A percentile compares a stretch with the other conserved stretches of the same genome.
phyloP scores from a whole-genome alignment of 1,140 invertebrate genomes.

The Procambarus clarkii region DNA sequence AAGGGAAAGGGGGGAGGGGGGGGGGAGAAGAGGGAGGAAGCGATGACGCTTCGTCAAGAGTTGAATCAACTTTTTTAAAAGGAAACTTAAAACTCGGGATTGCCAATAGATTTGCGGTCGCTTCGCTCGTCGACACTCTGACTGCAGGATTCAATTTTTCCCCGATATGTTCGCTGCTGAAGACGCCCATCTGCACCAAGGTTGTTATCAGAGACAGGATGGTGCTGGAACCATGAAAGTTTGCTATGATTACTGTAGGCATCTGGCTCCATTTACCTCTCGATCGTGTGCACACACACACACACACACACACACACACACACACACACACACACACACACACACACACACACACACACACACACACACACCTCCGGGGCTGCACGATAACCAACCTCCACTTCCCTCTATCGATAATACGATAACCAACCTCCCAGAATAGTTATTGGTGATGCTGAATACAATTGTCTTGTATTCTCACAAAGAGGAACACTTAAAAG shows the following conservation, averaged over 20 bases:
- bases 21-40: not conserved
- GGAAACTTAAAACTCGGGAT: slow-evolving; percentile 9
- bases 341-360: not conserved
- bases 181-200: not conserved
- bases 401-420: no score
- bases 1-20: not conserved
- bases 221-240: no score
- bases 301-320: slow-evolving; percentile 3
- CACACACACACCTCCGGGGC: no score
- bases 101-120: not conserved
- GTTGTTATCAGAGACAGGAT: no score
- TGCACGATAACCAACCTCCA: no score
- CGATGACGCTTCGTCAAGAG: not conserved
- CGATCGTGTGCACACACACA: not conserved
- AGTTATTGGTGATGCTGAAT: no score
- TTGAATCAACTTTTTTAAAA: not conserved
- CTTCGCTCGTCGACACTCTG: not conserved
- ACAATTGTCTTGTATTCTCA: no score
- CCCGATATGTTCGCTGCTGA: not conserved
- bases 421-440: no score
- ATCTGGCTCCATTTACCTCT: no score
- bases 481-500: no score
- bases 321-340: not conserved
- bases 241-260: no score
- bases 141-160: not conserved